These are phyloP conservation scores for Philereme vetulata DNA, from an alignment of 2,888 invertebrate species.

Conservation along the genomic window DNA sequence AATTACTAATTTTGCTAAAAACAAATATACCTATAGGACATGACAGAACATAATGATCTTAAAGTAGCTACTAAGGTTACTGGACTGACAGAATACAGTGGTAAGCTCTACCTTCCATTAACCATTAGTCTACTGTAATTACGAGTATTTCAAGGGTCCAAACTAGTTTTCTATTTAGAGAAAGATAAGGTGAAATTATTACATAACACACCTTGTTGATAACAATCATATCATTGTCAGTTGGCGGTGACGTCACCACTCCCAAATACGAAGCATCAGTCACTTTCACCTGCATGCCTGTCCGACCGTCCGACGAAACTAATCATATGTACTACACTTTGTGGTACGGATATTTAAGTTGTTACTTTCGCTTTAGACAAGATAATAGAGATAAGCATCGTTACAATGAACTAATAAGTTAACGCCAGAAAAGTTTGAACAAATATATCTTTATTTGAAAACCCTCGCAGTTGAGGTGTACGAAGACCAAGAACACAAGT, in stretches of 20 bases:
- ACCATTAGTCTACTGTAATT: too few relatives aligned
- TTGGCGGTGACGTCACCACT: slow-evolving; percentile 67
- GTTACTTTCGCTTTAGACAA: slow-evolving; percentile 34
- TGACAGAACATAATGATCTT: too few relatives aligned
- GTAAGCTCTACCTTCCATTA: too few relatives aligned
- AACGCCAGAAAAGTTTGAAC: too few relatives aligned
- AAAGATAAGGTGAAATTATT: slow-evolving; percentile 18
- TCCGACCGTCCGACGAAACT: slow-evolving; percentile 45
- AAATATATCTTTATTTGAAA: too few relatives aligned
- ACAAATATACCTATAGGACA: too few relatives aligned
- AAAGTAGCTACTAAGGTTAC: too few relatives aligned
- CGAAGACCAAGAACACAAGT: too few relatives aligned
- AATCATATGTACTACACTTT: slow-evolving; percentile 42
- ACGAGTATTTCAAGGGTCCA: background rate
- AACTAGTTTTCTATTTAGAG: slow-evolving; percentile 10
- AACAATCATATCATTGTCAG: slow-evolving; percentile 26
- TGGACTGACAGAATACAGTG: too few relatives aligned
- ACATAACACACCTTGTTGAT: slow-evolving; percentile 25
- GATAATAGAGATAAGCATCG: background rate
- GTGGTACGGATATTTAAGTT: slow-evolving; percentile 23
- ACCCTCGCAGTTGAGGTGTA: too few relatives aligned
- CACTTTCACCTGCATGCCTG: slow-evolving; percentile 76
- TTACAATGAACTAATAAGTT: too few relatives aligned
- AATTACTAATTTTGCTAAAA: too few relatives aligned
- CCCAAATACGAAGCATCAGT: slow-evolving; percentile 63